Percentiles rank a stretch among this genome's conserved stretches.
Evolutionary conservation across 2,888 invertebrate species (phyloP).

Genomic region (Uropetala carovei): DNA sequence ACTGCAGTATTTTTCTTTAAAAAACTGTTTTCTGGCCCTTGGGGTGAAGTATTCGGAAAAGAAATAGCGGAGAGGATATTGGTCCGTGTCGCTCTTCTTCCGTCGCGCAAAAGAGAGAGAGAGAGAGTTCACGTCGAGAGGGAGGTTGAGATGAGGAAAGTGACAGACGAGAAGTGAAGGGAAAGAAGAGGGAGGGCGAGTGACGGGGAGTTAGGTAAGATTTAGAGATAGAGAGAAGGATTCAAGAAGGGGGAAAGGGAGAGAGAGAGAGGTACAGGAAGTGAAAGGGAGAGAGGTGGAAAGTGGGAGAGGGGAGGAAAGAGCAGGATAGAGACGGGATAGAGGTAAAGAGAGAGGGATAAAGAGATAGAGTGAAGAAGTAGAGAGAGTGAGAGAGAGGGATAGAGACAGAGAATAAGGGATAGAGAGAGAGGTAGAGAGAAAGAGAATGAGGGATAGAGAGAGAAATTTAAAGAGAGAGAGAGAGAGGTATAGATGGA

Average conservation of each 20-base stretch:
- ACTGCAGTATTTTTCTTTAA: slow-evolving; percentile 9
- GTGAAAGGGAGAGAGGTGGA: neutral
- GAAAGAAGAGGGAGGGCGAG: neutral
- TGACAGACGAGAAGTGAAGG: neutral
- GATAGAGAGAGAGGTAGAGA: too few species aligned
- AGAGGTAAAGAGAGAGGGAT: neutral
- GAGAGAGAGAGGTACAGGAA: neutral
- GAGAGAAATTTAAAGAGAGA: too few species aligned
- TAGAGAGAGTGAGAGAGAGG: neutral
- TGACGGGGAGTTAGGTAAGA: neutral
- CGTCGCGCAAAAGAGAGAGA: neutral
- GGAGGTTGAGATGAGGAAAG: neutral
- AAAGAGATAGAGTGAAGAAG: neutral
- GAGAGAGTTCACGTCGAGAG: neutral
- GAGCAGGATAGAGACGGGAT: too few species aligned
- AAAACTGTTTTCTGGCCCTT: neutral
- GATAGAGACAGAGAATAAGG: too few species aligned
- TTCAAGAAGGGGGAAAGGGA: neutral
- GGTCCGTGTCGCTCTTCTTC: neutral
- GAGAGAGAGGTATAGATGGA: too few species aligned
- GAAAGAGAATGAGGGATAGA: too few species aligned
- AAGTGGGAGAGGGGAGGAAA: too few species aligned
- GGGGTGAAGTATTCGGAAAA: neutral
- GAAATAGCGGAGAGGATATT: neutral
- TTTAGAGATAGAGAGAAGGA: neutral